Evolutionary conservation across 2,888 invertebrate species (phyloP).

Genomic region (Oxycera nigricornis): DNA sequence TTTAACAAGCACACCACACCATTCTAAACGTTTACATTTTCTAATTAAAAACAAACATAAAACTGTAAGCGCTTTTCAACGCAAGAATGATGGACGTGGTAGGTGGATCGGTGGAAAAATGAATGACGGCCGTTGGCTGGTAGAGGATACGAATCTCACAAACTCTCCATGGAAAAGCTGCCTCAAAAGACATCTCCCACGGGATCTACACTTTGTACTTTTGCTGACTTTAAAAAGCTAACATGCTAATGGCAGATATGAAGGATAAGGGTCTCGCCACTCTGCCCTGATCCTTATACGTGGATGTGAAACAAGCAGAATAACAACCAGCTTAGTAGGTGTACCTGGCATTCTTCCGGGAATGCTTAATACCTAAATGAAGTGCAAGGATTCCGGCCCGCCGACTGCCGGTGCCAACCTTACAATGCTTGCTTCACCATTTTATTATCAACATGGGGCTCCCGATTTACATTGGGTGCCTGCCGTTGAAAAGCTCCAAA

Average conservation of each 20-base stretch:
- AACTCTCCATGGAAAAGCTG: conserved; percentile 6
- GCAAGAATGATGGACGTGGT: conserved; percentile 11
- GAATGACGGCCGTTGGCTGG: neutral
- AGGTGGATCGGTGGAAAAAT: conserved; percentile 6
- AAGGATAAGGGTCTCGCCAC: conserved; percentile 34
- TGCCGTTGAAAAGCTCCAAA: neutral
- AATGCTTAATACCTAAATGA: neutral
- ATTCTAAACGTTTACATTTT: conserved; percentile 44
- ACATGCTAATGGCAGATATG: conserved; percentile 43
- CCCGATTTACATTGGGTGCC: conserved; percentile 11
- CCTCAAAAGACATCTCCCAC: conserved; percentile 44
- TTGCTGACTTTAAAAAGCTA: conserved; percentile 45
- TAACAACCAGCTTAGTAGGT: neutral
- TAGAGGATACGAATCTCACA: neutral
- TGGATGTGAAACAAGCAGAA: too few species aligned
- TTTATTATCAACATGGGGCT: conserved; percentile 10
- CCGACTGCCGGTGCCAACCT: neutral
- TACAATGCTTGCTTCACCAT: neutral
- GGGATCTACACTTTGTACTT: conserved; percentile 45
- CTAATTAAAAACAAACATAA: conserved; percentile 46
- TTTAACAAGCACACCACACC: too few species aligned
- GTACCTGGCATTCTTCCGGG: neutral
- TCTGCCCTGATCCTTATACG: neutral
- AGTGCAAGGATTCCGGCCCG: neutral
- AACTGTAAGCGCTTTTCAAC: conserved; percentile 37